Evolutionary conservation across 2,797 vertebrate species (phyloP), one percentile per base, ranked within the genome.

Genomic region (Brotogeris chrysoptera): DNA sequence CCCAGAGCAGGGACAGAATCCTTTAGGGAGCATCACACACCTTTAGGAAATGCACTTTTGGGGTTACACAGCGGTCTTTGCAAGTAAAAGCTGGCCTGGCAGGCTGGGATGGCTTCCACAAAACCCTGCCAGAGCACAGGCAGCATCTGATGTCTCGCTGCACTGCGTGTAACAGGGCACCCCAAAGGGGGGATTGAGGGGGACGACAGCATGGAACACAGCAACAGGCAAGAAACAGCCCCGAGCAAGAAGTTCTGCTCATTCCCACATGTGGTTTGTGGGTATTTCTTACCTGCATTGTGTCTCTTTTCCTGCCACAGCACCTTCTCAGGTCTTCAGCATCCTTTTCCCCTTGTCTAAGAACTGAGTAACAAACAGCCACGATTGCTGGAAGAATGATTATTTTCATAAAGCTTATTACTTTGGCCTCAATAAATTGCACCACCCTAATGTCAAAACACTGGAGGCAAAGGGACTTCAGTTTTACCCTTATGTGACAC

Each of bases 31-130:
- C 39, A 23, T 28, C 24, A 0, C 0, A 6, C 10, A 1, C 16
- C 0, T 10, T 17, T 19, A n/a, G 47, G 59, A 52, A 2, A 3
- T 0, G 49, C 20, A 1, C 36, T 0, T n/a, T 13, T 39, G 43
- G 43, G 25, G 13, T 69, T 47, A 15, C 53, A 5, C 19, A 4
- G n/a, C 15, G 20, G 24, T 9, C 19, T 11, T 19, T 10, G 41
- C 18, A 19, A 28, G 13, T 10, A 2, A 34, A 70, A 34, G 53
- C 10, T 11, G 25, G 13, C 27, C 47, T 41, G 79, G 49, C 21
- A 28, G 47, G 47, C 8, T 47, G 18, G 9, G n/a, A 11, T 1
- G 20, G 44, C 38, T 38, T 20, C 79, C 7, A 2, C 1, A 11
- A 6, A 34, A 34, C 15, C 4, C 39, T 8, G 16, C 3, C 55